Evolutionary conservation across 2,113 vertebrate genomes (phyloP), one percentile per base, ranked within the genome.

Genomic region (Todiramphus chloris): DNA sequence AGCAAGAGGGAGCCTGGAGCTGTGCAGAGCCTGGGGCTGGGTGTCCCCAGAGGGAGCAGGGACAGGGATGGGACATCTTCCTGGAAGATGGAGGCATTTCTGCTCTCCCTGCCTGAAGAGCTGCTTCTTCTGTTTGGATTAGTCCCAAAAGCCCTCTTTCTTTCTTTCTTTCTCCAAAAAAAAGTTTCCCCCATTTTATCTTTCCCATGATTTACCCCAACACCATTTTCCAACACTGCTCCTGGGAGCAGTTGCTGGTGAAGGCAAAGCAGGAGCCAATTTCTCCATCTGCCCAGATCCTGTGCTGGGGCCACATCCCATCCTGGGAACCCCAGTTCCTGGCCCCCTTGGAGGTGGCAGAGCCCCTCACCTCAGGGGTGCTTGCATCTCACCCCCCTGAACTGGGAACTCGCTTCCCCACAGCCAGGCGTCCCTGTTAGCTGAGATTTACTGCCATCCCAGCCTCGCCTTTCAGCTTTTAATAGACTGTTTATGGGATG

Each of bases 1-100:
- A 93, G 94, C 94, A 97, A 97, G 96, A 96, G 96, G 96, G 96
- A 97, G 96, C 94, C 96, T 21, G 85, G 95, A 79, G 90, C 95
- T 96, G 48, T 0, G 2, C 5, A 0, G 84, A 85, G 77, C 83
- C 90, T 41, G 83, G 39, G 77, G 80, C 87, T 72, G 69, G 14
- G 21, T 67, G 76, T 69, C 64, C 68, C 75, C 0, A 0, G 16
- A 75, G 77, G 69, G 64, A 70, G 6, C 4, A 0, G 44, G 33
- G 63, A 77, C 30, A 37, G 37, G 33, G 37, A 63, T 51, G 41
- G 75, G 55, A 67, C 85, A 63, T 7, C 25, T 60, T 44, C 44
- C 12, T 33, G 23, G 37, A 30, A 50, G 21, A 55, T 35, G 46
- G 73, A 68, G 58, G 53, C 3, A 0, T 78, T 95, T 94, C 68